Base-by-base conservation (phyloP, 2,113 vertebrate species). In the Spizaetus ornatus region DNA sequence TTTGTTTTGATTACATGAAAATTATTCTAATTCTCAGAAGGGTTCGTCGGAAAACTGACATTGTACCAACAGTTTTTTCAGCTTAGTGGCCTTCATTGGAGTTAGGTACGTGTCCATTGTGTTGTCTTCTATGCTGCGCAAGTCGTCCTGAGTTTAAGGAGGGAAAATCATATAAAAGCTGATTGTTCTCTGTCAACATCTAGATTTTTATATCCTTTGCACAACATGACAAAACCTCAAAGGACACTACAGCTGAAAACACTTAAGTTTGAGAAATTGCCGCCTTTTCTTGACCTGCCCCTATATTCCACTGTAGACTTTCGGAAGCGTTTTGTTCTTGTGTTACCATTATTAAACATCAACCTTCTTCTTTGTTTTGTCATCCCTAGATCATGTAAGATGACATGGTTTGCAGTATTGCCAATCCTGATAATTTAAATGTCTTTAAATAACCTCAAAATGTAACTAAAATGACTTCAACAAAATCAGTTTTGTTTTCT, bases 61-160 rank as follows among this genome's bases (percentile, higher is more conserved):
- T 16, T 73, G 3, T 27, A 36, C 15, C 18, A 58, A 38, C 2
- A 53, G 2, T 11, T 42, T 84, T 83, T 59, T 70, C 63, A 59
- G 3, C 11, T 72, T 67, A 59, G 16, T 43, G 3, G 2, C 15
- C 3, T 53, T 84, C 40, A 12, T 13, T 66, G 50, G 11, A n/a
- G 8, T 11, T 52, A 42, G 7, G 32, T 43, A 50, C 0, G 0
- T 26, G 47, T 3, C 27, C 7, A 20, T 14, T 58, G 7, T 25
- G 18, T 58, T 62, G 11, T 4, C n/a, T 86, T 4, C 20, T 50
- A 17, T 48, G n/a, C 19, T 66, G 13, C 3, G 2, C 34, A 59
- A 74, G 11, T 15, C 10, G 3, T 50, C 59, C 42, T 66, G 29
- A 66, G 7, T 14, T 78, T 70, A 66, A 83, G 32, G 38, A 92